Conservation (phyloP, 2,797 vertebrate species). For the Xiphorhynchus erythropygius region DNA sequence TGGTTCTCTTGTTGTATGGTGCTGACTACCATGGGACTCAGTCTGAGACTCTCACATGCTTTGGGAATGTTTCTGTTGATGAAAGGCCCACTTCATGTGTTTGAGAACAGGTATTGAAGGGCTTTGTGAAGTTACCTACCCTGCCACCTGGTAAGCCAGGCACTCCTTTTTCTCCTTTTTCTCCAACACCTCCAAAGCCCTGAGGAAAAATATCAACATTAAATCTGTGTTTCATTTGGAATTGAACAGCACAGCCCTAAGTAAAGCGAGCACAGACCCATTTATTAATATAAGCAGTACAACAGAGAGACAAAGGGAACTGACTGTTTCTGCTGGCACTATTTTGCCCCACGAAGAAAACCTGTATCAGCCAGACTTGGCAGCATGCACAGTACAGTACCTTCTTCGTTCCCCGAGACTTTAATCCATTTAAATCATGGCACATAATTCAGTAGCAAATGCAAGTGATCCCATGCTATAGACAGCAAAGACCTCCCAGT, state of each 20-base stretch:
- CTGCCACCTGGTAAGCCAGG: slow-evolving; percentile 88
- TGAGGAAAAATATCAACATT: slow-evolving; percentile 54
- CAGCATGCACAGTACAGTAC: background rate
- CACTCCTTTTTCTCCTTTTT: slow-evolving; percentile 90
- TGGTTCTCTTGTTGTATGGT: background rate
- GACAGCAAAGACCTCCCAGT: background rate
- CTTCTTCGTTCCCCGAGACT: background rate
- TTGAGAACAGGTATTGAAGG: background rate
- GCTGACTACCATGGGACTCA: background rate
- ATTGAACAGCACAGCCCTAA: background rate
- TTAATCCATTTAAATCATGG: background rate
- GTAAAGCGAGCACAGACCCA: background rate
- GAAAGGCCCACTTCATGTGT: background rate
- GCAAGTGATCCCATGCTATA: background rate
- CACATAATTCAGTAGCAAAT: background rate
- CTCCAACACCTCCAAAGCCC: slow-evolving; percentile 81
- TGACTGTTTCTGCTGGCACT: background rate
- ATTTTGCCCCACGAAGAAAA: background rate
- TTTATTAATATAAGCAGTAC: background rate
- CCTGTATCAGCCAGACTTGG: background rate
- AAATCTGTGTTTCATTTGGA: background rate
- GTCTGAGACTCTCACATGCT: background rate
- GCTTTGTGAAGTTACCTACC: slow-evolving; percentile 75
- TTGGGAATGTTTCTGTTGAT: background rate
- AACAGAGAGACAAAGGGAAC: background rate